These are phyloP conservation scores for Apodemia mormo DNA, from an alignment of 2,888 invertebrate genomes.

Conservation along the genomic window DNA sequence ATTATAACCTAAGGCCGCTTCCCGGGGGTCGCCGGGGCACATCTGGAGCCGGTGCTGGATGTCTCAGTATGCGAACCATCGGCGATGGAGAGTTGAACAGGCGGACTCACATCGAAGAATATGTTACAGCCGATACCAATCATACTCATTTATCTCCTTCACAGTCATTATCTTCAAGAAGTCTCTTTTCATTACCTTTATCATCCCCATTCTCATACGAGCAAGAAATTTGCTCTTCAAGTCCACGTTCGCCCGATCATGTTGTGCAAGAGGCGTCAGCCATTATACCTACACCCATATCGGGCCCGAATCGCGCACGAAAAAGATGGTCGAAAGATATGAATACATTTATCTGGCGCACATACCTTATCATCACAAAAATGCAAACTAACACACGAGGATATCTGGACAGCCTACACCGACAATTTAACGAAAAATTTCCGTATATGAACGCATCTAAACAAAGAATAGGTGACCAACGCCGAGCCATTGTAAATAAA, in stretches of 20 bases:
- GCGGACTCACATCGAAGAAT: constrained; percentile 32
- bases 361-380: constrained; percentile 22
- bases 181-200: too few species aligned
- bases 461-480: constrained; percentile 37
- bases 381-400: not conserved
- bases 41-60: constrained; percentile 33
- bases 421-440: constrained; percentile 30
- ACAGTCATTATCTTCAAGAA: too few species aligned
- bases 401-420: constrained; percentile 30
- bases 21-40: constrained; percentile 22
- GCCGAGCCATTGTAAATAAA: constrained; percentile 35
- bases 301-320: constrained; percentile 24
- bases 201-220: too few species aligned
- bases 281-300: constrained; percentile 27
- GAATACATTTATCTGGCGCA: constrained; percentile 32
- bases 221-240: not conserved
- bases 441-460: constrained; percentile 33
- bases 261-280: constrained; percentile 28
- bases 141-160: too few species aligned
- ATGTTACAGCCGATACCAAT: constrained; percentile 27
- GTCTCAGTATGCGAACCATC: constrained; percentile 31
- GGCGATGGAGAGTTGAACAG: constrained; percentile 33
- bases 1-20: constrained; percentile 23
- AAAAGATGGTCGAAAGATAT: constrained; percentile 31
- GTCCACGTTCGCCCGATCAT: not conserved